Conservation (phyloP, 2,797 vertebrate species). For the Brachymystax lenok region DNA sequence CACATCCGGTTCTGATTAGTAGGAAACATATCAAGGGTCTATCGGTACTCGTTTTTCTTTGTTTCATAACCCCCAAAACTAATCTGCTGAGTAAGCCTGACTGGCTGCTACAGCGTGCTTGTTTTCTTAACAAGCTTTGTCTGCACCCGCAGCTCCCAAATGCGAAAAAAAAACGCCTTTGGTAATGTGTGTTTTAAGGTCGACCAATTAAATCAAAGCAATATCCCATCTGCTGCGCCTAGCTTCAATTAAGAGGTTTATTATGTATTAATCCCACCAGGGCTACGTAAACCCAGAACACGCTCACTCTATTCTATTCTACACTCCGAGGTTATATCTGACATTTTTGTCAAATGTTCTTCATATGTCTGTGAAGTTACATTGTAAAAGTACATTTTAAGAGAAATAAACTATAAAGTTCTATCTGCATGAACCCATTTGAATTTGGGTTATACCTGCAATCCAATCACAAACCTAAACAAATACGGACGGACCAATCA, state of each 20-base stretch:
- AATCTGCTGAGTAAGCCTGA: slow-evolving; percentile 54
- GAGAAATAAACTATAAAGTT: no score
- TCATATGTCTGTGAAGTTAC: no score
- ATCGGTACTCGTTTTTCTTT: slow-evolving; percentile 33
- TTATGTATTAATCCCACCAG: slow-evolving; percentile 44
- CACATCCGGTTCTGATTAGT: slow-evolving; percentile 65
- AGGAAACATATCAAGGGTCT: slow-evolving; percentile 34
- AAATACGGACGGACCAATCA: no score
- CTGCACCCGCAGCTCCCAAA: slow-evolving; percentile 30
- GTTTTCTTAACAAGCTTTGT: slow-evolving; percentile 45
- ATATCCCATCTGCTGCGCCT: slow-evolving; percentile 29
- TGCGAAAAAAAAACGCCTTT: slow-evolving; percentile 53
- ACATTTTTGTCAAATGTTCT: no score
- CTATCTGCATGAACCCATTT: no score
- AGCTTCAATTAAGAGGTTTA: slow-evolving; percentile 36
- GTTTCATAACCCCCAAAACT: slow-evolving; percentile 50
- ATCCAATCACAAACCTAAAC: no score
- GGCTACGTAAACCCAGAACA: slow-evolving; percentile 16
- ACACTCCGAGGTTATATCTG: no score
- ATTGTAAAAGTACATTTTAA: no score
- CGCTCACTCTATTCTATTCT: neutral
- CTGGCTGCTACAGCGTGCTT: slow-evolving; percentile 18
- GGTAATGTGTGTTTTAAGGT: slow-evolving; percentile 53
- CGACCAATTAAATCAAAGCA: slow-evolving; percentile 57
- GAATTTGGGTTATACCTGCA: no score